These are phyloP conservation scores for Pedetes capensis DNA, from an alignment of 2,113 vertebrate species.

Conservation along the genomic window DNA sequence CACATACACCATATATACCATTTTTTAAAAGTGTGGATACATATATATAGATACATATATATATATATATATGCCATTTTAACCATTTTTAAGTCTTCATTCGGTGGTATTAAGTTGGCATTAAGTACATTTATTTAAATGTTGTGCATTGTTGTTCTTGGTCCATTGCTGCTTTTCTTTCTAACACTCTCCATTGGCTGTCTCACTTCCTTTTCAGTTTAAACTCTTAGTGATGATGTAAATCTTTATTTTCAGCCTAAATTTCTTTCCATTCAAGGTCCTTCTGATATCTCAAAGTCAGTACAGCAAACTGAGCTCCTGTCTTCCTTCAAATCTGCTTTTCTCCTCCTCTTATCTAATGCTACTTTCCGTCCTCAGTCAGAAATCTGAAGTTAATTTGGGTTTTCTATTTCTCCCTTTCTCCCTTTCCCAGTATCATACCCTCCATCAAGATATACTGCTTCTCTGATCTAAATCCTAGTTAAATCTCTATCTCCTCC, in stretches of 20 bases:
- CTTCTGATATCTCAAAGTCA: not conserved
- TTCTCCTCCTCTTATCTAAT: not conserved
- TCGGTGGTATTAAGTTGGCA: not conserved
- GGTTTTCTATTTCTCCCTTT: not conserved
- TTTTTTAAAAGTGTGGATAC: too few species aligned
- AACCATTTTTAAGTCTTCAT: not conserved
- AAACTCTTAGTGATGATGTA: not conserved
- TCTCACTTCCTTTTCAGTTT: not conserved
- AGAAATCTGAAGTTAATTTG: not conserved
- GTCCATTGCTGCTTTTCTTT: not conserved
- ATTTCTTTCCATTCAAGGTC: not conserved
- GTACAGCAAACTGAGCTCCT: not conserved
- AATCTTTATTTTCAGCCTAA: not conserved
- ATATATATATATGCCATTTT: too few species aligned
- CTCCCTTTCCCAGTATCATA: not conserved
- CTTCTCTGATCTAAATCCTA: not conserved
- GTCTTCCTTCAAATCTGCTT: not conserved
- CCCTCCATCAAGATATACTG: not conserved
- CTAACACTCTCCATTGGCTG: not conserved
- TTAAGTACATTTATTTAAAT: not conserved
- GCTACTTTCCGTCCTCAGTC: not conserved
- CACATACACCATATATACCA: too few species aligned
- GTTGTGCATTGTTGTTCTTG: not conserved
- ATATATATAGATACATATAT: too few species aligned
- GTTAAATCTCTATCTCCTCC: not conserved